Conservation (phyloP, 2,113 vertebrate species). For the Erpornis zantholeuca region DNA sequence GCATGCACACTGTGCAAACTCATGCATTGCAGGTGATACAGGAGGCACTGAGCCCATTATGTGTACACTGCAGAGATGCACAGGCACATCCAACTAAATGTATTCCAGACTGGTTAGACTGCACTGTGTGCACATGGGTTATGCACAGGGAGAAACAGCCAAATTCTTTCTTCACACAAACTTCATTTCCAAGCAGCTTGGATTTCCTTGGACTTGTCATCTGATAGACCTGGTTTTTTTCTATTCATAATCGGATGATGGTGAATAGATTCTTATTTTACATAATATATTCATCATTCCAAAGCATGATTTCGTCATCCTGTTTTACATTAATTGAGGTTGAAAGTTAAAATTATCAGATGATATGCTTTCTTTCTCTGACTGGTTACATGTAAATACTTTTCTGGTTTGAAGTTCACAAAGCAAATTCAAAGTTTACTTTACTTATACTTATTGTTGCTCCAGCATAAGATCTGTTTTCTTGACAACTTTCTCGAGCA, state of each 20-base stretch:
- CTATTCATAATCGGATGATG: not conserved
- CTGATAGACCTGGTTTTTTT: not conserved
- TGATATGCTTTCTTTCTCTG: not conserved
- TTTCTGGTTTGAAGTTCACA: not conserved
- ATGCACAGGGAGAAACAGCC: not conserved
- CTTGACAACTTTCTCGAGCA: not conserved
- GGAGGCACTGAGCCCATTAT: not conserved
- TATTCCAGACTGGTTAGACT: not conserved
- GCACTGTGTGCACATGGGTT: not conserved
- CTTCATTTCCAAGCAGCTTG: not conserved
- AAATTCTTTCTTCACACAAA: not conserved
- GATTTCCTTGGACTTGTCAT: not conserved
- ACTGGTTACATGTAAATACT: not conserved
- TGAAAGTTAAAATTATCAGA: not conserved
- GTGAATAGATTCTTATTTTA: slow-evolving; percentile 21
- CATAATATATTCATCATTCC: not conserved
- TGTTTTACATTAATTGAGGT: not conserved
- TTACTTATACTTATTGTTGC: not conserved
- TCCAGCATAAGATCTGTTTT: not conserved
- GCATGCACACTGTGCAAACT: not conserved
- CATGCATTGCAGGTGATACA: not conserved
- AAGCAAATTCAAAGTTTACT: not conserved
- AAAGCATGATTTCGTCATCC: slow-evolving; percentile 28
- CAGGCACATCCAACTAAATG: not conserved
- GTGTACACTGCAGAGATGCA: not conserved